Base-by-base conservation (phyloP, 2,888 invertebrate genomes). In the Lysandra bellargus region DNA sequence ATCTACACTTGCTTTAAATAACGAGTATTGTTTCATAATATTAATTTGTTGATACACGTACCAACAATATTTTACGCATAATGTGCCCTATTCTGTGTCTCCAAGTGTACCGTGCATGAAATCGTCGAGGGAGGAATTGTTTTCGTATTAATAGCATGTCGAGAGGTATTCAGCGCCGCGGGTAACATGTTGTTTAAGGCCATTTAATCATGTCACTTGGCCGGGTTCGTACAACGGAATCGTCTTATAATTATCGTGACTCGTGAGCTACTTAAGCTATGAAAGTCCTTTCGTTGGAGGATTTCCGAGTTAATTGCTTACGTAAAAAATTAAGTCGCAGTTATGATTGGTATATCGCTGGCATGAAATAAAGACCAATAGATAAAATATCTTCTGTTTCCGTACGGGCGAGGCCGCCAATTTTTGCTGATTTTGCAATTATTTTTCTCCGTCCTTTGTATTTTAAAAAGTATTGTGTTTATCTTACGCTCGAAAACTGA, bases 121-220 rank as follows among this genome's bases (percentile, higher is more conserved):
- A 89, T 87, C 85, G 86, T 85, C 90, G 87, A 91, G 94, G 93
- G 94, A 90, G 88, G 91, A 94, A 93, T 94, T 94, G 94, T 94
- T 94, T 94, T 93, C 92, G 88, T 91, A 93, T 93, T 94, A 93
- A 92, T 92, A 92, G 92, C 89, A 92, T 91, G 93, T 92, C 87
- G 92, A 90, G 91, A 92, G 88, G 89, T 86, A 84, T 85, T 86
- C 86, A 91, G 89, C 83, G 83, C 83, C 87, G 84, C 85, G 83
- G 84, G 85, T 85, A 88, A 86, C 89, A 86, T 85, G 86, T 85
- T 89, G 85, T 85, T 88, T 86, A 87, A 87, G 85, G 85, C 87
- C 86, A 88, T 88, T 88, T 87, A 88, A 88, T 88, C 87, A 87
- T 82, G 82, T 84, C 82, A 81, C 82, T 76, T 37, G 69, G 33